Evolutionary conservation across 2,113 vertebrate genomes (phyloP).

Genomic region (Muntiacus muntjak): DNA sequence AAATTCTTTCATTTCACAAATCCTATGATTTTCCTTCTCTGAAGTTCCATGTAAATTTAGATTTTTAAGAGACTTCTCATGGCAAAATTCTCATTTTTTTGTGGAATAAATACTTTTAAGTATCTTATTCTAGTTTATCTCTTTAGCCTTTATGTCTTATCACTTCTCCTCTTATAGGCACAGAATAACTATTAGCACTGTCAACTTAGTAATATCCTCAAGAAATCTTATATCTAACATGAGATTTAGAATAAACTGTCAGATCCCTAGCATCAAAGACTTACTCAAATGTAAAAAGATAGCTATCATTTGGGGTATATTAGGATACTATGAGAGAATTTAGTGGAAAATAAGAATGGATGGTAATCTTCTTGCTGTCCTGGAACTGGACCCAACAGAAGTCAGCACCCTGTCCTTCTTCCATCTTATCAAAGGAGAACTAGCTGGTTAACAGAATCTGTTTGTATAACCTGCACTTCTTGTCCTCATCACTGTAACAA

Average conservation of each 20-base stretch:
- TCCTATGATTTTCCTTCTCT: not conserved
- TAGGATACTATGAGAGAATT: not conserved
- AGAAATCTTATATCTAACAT: slow-evolving; percentile 6
- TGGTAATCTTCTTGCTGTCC: not conserved
- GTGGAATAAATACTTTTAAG: not conserved
- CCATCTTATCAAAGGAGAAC: not conserved
- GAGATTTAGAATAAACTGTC: not conserved
- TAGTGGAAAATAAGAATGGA: not conserved
- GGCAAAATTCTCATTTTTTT: not conserved
- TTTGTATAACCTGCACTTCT: not conserved
- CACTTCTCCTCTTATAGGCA: not conserved
- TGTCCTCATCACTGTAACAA: not conserved
- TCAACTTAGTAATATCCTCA: not conserved
- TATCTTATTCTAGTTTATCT: not conserved
- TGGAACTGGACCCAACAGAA: not conserved
- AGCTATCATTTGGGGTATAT: not conserved
- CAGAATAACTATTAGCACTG: not conserved
- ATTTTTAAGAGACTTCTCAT: not conserved
- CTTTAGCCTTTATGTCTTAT: not conserved
- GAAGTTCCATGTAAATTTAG: not conserved
- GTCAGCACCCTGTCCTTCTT: not conserved
- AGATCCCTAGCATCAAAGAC: not conserved
- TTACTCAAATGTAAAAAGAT: not conserved
- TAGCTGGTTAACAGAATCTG: not conserved
- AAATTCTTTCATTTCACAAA: slow-evolving; percentile 7